Conservation (phyloP, 1,140 invertebrate species). For the Megathymus violae region DNA sequence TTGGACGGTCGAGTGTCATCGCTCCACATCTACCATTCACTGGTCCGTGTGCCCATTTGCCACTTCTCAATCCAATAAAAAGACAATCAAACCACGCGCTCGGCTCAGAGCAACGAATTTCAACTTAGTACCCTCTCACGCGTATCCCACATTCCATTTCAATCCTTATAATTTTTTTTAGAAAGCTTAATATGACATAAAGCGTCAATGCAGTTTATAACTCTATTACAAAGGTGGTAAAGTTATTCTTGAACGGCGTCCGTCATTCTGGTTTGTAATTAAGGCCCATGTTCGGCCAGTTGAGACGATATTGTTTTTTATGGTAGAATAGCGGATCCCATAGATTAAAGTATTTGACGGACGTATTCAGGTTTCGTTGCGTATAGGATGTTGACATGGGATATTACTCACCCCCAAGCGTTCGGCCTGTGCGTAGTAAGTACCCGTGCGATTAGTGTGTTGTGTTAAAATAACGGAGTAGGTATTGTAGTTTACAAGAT, state of each 20-base stretch:
- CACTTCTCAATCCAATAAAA: constrained; percentile 21
- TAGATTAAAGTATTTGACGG: constrained; percentile 70
- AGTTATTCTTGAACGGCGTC: constrained; percentile 38
- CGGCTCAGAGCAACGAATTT: constrained; percentile 49
- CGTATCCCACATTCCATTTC: constrained; percentile 68
- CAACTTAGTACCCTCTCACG: constrained; percentile 59
- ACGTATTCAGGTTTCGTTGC: constrained; percentile 48
- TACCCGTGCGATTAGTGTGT: no score
- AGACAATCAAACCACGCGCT: constrained; percentile 13
- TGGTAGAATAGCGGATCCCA: constrained; percentile 72
- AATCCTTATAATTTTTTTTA: constrained; percentile 71
- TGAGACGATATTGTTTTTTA: constrained; percentile 78
- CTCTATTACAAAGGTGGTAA: constrained; percentile 38
- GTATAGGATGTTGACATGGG: constrained; percentile 10
- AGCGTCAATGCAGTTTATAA: constrained; percentile 37
- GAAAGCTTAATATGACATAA: constrained; percentile 66
- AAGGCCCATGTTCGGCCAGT: constrained; percentile 63
- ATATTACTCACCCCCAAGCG: constrained; percentile 2
- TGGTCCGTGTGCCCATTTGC: constrained; percentile 1
- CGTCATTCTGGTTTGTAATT: constrained; percentile 59
- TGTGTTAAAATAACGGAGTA: no score
- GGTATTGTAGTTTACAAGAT: no score
- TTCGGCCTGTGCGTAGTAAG: constrained; percentile 3
- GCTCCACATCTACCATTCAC: not conserved
- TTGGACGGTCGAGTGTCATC: constrained; percentile 1